phyloP scores from a whole-genome alignment of 1,140 invertebrate species.

The Gonatopus flavifemur region DNA sequence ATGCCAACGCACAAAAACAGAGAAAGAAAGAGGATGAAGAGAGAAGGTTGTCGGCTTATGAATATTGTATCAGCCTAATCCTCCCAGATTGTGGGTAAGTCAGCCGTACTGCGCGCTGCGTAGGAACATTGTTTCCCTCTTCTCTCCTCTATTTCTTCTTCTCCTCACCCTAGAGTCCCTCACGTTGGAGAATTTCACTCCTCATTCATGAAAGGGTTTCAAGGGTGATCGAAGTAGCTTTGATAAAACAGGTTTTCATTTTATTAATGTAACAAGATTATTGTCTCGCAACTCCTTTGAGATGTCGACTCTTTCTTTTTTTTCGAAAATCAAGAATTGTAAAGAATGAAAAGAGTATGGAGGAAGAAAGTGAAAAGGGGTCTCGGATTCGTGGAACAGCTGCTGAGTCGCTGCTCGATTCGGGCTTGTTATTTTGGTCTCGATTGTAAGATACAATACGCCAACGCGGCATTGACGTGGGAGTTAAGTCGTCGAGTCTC shows the following conservation, averaged over 20 bases:
- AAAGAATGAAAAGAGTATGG: not conserved
- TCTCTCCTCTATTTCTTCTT: not conserved
- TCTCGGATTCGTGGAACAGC: constrained; percentile 11
- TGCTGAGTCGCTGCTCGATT: constrained; percentile 1
- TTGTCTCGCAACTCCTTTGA: not conserved
- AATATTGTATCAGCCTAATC: constrained; percentile 55
- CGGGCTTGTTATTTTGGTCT: not conserved
- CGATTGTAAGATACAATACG: not conserved
- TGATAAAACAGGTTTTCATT: not conserved
- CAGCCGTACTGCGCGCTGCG: constrained; percentile 27
- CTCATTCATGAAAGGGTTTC: constrained; percentile 35
- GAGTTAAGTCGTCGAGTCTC: constrained; percentile 24
- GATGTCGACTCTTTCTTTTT: not conserved
- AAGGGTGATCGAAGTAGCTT: constrained; percentile 3
- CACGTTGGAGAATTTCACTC: constrained; percentile 11
- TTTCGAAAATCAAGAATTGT: not conserved
- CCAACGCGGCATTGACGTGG: constrained; percentile 18
- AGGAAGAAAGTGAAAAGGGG: not conserved
- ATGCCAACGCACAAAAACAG: too few species aligned
- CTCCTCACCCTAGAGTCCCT: not conserved
- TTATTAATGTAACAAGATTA: not conserved
- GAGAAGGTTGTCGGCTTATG: constrained; percentile 39
- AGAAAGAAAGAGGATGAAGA: too few species aligned
- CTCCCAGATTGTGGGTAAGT: constrained; percentile 50
- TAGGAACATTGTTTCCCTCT: not conserved